Evolutionary conservation across 2,888 invertebrate genomes (phyloP).

Genomic region (Eucera pruinosa): DNA sequence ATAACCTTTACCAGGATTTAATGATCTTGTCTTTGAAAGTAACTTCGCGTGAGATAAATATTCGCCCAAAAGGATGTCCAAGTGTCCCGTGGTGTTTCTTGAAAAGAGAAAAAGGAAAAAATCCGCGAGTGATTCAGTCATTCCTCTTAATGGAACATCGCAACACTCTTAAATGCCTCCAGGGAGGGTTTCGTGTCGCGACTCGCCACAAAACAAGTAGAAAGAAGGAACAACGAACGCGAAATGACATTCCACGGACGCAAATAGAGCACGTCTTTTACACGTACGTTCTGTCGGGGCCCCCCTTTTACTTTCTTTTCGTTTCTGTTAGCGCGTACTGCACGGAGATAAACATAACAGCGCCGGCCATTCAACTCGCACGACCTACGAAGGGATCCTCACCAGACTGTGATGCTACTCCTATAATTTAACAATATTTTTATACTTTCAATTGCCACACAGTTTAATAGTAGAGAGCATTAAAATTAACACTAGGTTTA

Average conservation of each 20-base stretch:
- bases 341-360: slow-evolving; percentile 66
- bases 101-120: slow-evolving; percentile 7
- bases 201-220: slow-evolving; percentile 43
- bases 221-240: slow-evolving; percentile 60
- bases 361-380: slow-evolving; percentile 74
- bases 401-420: slow-evolving; percentile 19
- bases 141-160: slow-evolving; percentile 52
- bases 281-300: slow-evolving; percentile 47
- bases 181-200: slow-evolving; percentile 51
- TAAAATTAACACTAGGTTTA: too few species aligned
- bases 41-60: not conserved
- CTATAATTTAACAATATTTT: not conserved
- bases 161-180: slow-evolving; percentile 48
- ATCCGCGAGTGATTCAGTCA: slow-evolving; percentile 39
- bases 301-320: slow-evolving; percentile 51
- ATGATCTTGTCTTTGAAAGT: not conserved
- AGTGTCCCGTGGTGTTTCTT: not conserved
- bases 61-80: not conserved
- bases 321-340: slow-evolving; percentile 51
- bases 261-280: slow-evolving; percentile 74
- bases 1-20: not conserved
- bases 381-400: slow-evolving; percentile 25
- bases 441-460: not conserved
- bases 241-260: slow-evolving; percentile 69
- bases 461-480: too few species aligned